Evolutionary conservation across 2,797 vertebrate species (phyloP).

Genomic region (Fratercula arctica): DNA sequence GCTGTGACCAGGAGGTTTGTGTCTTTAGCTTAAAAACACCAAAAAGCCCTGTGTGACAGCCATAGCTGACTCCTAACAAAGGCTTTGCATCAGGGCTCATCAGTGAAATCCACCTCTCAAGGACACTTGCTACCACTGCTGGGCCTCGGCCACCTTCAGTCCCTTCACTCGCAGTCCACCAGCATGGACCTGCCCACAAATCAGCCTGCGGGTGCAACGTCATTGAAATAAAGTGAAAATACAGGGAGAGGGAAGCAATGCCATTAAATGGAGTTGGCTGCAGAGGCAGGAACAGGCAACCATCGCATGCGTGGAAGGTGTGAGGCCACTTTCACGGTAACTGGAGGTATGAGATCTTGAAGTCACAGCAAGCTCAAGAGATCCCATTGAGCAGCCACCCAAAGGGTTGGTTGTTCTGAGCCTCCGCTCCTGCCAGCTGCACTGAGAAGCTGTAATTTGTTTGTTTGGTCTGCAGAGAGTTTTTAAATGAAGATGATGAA

Average conservation of each 20-base stretch:
- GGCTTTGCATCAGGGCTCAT: background rate
- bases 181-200: background rate
- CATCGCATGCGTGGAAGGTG: fast-evolving
- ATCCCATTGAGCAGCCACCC: background rate
- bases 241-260: background rate
- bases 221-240: background rate
- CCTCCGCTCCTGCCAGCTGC: background rate
- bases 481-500: background rate
- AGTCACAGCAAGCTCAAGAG: background rate
- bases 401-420: fast-evolving
- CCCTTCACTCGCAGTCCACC: background rate
- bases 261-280: background rate
- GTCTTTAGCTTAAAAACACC: background rate
- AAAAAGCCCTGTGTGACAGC: background rate
- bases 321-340: background rate
- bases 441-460: background rate
- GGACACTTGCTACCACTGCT: background rate
- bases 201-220: background rate
- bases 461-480: background rate
- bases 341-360: background rate
- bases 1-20: background rate
- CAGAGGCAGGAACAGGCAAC: background rate
- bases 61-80: background rate
- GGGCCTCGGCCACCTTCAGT: background rate
- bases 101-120: background rate